Evolutionary conservation across 2,113 vertebrate species (phyloP).

Genomic region (Brienomyrus longianalis): DNA sequence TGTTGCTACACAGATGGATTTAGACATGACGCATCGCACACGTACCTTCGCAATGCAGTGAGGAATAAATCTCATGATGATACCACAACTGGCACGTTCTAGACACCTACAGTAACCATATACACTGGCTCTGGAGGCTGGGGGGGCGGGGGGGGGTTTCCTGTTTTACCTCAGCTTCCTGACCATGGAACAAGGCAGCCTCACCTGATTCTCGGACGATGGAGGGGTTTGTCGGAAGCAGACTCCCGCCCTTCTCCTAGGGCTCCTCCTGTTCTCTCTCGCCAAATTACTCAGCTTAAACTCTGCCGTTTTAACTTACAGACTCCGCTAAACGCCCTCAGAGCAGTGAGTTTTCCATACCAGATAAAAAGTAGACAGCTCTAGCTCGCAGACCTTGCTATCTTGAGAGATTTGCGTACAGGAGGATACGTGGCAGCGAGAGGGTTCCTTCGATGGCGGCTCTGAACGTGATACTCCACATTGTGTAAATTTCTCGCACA

Average conservation of each 20-base stretch:
- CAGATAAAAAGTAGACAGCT: neutral
- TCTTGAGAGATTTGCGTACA: neutral
- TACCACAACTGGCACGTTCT: neutral
- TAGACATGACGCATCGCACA: neutral
- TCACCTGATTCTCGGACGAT: neutral
- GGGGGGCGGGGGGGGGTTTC: neutral
- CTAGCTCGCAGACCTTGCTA: neutral
- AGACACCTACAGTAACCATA: neutral
- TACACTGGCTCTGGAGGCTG: neutral
- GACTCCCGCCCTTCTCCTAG: neutral
- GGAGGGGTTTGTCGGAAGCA: neutral
- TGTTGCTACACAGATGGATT: neutral
- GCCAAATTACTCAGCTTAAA: neutral
- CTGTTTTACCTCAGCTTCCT: neutral
- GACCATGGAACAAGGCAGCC: neutral
- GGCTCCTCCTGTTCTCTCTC: neutral
- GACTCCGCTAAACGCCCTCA: neutral
- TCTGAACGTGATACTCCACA: constrained; percentile 8
- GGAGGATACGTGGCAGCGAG: neutral
- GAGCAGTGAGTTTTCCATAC: neutral
- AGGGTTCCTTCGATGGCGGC: neutral
- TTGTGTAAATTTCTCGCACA: constrained; percentile 53
- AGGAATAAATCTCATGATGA: neutral
- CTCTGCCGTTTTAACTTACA: neutral
- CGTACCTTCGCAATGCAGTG: neutral